phyloP scores from a whole-genome alignment of 53 echinoderm and acorn worm species.

The Henricia sp. region DNA sequence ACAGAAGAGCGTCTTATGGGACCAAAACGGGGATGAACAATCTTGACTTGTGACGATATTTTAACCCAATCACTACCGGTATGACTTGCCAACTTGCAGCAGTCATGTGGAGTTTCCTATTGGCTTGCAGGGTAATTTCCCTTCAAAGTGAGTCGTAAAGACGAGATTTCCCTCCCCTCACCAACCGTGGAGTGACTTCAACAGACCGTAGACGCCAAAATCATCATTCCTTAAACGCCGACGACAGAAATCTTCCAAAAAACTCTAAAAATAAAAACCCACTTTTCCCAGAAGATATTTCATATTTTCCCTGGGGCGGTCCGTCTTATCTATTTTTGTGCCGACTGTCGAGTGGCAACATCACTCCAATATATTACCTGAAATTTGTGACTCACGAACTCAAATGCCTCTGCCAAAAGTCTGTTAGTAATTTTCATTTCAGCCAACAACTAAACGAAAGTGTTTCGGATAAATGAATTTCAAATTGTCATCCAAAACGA shows the following conservation, averaged over 20 bases:
- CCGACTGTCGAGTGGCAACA: not conserved
- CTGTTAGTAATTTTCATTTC: too few species aligned
- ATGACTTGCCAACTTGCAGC: slow-evolving; percentile 51
- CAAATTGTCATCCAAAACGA: too few species aligned
- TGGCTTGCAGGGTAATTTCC: slow-evolving; percentile 52
- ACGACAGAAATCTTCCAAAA: slow-evolving; percentile 38
- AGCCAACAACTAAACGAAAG: too few species aligned
- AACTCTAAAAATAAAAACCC: slow-evolving; percentile 10
- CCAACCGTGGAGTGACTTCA: slow-evolving; percentile 21
- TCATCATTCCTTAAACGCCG: not conserved
- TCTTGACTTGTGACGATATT: not conserved
- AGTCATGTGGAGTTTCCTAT: slow-evolving; percentile 34
- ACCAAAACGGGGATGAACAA: not conserved
- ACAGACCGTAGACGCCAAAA: slow-evolving; percentile 18
- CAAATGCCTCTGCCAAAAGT: not conserved
- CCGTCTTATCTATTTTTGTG: slow-evolving; percentile 19
- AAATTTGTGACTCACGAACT: slow-evolving; percentile 11
- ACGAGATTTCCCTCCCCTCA: slow-evolving; percentile 46
- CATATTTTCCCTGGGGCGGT: slow-evolving; percentile 4
- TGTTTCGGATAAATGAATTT: too few species aligned
- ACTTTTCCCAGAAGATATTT: slow-evolving; percentile 2
- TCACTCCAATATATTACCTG: not conserved
- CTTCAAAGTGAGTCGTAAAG: slow-evolving; percentile 30
- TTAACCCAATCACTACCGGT: slow-evolving; percentile 57
- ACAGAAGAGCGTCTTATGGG: not conserved